phyloP scores from a whole-genome alignment of 2,888 invertebrate species.

The Poecilobothrus nobilitatus region DNA sequence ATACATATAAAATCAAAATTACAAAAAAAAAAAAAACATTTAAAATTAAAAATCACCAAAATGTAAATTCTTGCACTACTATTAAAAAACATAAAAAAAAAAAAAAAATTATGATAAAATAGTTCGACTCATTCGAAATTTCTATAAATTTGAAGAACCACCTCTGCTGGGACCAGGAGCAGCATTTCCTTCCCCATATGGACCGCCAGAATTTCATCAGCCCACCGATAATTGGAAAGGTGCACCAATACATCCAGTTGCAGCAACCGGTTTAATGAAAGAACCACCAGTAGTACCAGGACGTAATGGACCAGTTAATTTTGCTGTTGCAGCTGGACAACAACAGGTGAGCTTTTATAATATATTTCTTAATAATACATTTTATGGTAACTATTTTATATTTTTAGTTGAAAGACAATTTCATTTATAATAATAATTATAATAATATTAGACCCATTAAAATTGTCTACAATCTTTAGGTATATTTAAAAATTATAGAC shows the following conservation, averaged over 20 bases:
- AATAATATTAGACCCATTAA: too few species aligned
- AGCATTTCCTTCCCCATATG: constrained; percentile 40
- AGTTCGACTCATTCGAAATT: constrained; percentile 37
- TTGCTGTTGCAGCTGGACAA: constrained; percentile 40
- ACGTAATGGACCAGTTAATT: constrained; percentile 43
- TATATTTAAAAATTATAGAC: too few species aligned
- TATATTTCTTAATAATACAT: neutral
- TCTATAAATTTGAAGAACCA: constrained; percentile 45
- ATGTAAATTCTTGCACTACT: neutral
- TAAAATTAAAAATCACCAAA: constrained; percentile 11
- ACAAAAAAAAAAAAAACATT: constrained; percentile 13
- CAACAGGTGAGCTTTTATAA: constrained; percentile 40
- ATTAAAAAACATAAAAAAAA: constrained; percentile 16
- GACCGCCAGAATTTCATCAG: constrained; percentile 43
- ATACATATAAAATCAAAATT: neutral
- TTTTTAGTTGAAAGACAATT: too few species aligned
- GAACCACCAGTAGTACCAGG: constrained; percentile 49
- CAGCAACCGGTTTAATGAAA: constrained; percentile 51
- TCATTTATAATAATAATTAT: too few species aligned
- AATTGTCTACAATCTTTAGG: too few species aligned
- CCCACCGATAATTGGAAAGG: constrained; percentile 44
- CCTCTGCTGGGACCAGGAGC: constrained; percentile 44
- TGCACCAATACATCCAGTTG: constrained; percentile 43
- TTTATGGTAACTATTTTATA: too few species aligned
- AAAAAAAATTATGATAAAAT: constrained; percentile 21